Evolutionary conservation across 1,140 invertebrate genomes (phyloP).

Genomic region (Dufourea novaeangliae): DNA sequence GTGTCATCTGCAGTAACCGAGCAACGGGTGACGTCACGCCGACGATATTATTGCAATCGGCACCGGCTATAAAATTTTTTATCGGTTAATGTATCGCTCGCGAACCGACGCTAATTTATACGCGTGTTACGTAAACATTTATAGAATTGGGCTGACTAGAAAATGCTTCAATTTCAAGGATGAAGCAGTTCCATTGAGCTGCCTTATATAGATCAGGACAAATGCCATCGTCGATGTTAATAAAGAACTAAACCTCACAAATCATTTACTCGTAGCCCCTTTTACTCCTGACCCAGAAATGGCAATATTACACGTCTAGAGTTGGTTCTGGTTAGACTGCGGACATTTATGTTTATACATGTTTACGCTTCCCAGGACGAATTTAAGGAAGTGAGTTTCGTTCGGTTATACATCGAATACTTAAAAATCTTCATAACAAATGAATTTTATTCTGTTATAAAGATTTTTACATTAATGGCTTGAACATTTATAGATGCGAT

Average conservation of each 20-base stretch:
- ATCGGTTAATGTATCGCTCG: neutral
- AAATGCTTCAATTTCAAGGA: constrained; percentile 14
- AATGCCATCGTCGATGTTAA: constrained; percentile 35
- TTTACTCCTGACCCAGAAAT: constrained; percentile 23
- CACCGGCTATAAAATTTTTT: neutral
- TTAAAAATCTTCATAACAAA: no score
- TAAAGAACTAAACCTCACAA: constrained; percentile 15
- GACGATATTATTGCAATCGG: constrained; percentile 11
- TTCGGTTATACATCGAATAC: no score
- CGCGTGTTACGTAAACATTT: neutral
- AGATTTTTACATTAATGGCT: no score
- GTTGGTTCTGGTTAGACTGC: neutral
- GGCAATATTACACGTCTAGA: neutral
- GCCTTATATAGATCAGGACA: constrained; percentile 7
- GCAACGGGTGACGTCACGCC: constrained; percentile 1
- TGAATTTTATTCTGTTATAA: no score
- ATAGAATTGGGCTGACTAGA: neutral
- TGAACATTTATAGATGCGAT: no score
- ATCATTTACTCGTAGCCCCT: constrained; percentile 8
- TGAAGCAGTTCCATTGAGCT: neutral
- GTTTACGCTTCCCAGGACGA: no score
- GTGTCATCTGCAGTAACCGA: constrained; percentile 32
- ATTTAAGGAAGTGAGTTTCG: no score
- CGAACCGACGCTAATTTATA: neutral
- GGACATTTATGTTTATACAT: no score